Evolutionary conservation across 2,113 vertebrate genomes (phyloP).

Genomic region (Orycteropus afer): DNA sequence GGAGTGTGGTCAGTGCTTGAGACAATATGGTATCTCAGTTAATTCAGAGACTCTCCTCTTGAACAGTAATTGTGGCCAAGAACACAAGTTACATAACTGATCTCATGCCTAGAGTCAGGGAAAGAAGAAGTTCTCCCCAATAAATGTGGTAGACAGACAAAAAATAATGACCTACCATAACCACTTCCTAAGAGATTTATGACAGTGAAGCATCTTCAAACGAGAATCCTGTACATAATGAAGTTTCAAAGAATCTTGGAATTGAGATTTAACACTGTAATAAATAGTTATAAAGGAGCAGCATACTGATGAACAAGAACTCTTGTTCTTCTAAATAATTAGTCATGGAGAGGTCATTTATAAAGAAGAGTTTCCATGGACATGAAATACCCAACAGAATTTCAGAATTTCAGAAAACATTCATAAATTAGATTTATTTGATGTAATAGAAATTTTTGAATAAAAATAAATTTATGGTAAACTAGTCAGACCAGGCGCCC

Average conservation of each 20-base stretch:
- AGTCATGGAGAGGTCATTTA: not conserved
- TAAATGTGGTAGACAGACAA: not conserved
- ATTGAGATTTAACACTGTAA: not conserved
- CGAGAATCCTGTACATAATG: not conserved
- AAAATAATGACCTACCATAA: not conserved
- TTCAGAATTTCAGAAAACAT: slow-evolving; percentile 33
- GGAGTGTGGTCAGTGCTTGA: not conserved
- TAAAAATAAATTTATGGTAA: not conserved
- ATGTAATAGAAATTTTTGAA: not conserved
- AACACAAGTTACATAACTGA: not conserved
- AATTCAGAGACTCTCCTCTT: not conserved
- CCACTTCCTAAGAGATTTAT: not conserved
- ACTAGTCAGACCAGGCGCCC: not conserved
- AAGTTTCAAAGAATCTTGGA: not conserved
- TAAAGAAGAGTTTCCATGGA: slow-evolving; percentile 1
- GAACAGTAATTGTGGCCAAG: not conserved
- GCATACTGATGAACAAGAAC: not conserved
- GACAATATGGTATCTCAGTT: not conserved
- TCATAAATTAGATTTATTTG: slow-evolving; percentile 3
- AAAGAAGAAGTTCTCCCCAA: not conserved
- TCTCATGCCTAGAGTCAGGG: not conserved
- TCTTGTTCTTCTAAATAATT: slow-evolving; percentile 12
- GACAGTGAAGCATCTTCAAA: not conserved
- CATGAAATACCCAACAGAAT: not conserved
- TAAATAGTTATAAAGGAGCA: not conserved